Evolutionary conservation across 2,113 vertebrate genomes (phyloP), one percentile per base, ranked within the genome.

Genomic region (Bostrychus sinensis): DNA sequence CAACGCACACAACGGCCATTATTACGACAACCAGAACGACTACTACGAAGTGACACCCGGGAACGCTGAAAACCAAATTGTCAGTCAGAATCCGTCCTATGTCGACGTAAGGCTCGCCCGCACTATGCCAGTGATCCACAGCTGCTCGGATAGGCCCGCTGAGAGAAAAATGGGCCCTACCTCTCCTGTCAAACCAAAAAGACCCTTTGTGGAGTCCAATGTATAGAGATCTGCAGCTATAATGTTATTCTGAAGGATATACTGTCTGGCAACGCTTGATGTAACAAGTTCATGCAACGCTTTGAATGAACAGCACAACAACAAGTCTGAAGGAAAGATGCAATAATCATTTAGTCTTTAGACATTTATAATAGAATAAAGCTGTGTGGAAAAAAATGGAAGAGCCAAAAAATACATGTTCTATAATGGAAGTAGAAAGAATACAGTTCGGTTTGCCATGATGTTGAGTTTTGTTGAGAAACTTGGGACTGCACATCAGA

Each of bases 121-220:
- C 88, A 95, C 95, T 30, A 92, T 97, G 80, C 96, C 97, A 0
- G 95, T 96, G 87, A 92, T 93, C 1, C 95, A 96, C 67, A 93
- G 94, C 62, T 96, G 95, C 91, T 94, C 95, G 84, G 95, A 97
- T 91, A 94, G 93, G 93, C 81, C 92, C 86, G 81, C 93, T 90
- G 89, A 91, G 34, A 89, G 93, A 90, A 70, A 91, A 93, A 79
- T 93, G 87, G 91, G 95, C 81, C 94, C 96, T 54, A 95, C 94
- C 3, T 96, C 97, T 76, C 96, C 97, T 73, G 95, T 99, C 91
- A 99, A 99, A 96, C 96, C 97, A 94, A 99, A 98, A 95, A 95
- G 96, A 94, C 96, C 97, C 14, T 99, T 99, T 87, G 96, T 99
- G 73, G 97, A 99, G 93, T 98, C 97, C 79, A 99, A 99, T 76